Conservation (phyloP, 1,140 invertebrate species). For the Drosophila watanabei region DNA sequence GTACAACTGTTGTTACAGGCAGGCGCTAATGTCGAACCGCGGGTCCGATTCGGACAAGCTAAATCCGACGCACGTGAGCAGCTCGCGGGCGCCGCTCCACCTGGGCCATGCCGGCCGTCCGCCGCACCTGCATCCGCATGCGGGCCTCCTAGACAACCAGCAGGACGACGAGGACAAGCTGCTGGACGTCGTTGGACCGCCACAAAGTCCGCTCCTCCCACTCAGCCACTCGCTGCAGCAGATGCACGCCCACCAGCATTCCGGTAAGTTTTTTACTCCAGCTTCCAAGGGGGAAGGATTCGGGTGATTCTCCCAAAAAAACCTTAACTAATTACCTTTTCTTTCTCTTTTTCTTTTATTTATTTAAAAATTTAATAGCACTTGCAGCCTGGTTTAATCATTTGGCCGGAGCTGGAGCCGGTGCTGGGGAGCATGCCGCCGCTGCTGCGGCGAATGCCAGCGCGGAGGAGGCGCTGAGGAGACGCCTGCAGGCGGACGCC, state of each 20-base stretch:
- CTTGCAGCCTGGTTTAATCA: conserved; percentile 87
- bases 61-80: conserved; percentile 85
- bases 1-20: conserved; percentile 89
- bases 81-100: conserved; percentile 86
- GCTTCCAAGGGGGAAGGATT: not conserved
- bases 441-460: conserved; percentile 80
- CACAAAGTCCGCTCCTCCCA: conserved; percentile 90
- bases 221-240: conserved; percentile 86
- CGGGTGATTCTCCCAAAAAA: not conserved
- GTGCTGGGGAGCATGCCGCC: conserved; percentile 84
- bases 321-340: not conserved
- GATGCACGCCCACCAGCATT: conserved; percentile 84
- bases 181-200: conserved; percentile 94
- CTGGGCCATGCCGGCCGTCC: conserved; percentile 81
- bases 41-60: conserved; percentile 87
- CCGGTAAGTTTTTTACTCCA: conserved; percentile 63
- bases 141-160: conserved; percentile 86
- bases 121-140: conserved; percentile 83
- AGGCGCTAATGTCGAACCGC: conserved; percentile 92
- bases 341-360: not conserved
- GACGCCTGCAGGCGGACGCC: conserved; percentile 87
- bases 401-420: conserved; percentile 84
- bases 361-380: conserved; percentile 31
- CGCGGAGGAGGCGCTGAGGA: conserved; percentile 86
- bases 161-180: conserved; percentile 94